Base-by-base conservation (phyloP, 1,140 invertebrate genomes). In the Ips typographus region DNA sequence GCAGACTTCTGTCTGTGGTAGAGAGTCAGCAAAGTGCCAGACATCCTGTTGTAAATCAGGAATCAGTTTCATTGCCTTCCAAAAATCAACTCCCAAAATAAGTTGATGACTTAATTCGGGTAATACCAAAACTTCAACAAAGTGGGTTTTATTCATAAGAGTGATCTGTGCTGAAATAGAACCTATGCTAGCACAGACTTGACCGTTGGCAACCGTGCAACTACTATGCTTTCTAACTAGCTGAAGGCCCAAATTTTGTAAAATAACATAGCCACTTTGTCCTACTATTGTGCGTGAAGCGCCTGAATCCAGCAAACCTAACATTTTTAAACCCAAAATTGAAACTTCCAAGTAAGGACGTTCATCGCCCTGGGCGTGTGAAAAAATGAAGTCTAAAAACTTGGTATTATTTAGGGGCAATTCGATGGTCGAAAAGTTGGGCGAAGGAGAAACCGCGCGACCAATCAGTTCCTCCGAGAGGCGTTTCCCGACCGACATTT, bases 91-190 rank as follows among this genome's bases (percentile, higher is more conserved):
- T 7, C 7, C 52, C 7, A 55, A 55, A 36, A 55, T 55, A 4
- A 55, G 36, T 76, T 60, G 78, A 75, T 2, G 73, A 61, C 5
- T 64, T 6, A 4, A 76, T 56, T 6, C 85, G 58, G 40, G 58
- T 58, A 2, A 85, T 70, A 62, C 82, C 82, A 47, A 47, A 4
- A 47, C 4, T 5, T 47, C 80, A 80, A 81, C 70, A 73, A 80
- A 2, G 74, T 74, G 40, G 72, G 71, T 40, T 70, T 71, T 4
- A 80, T 58, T 62, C 72, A 49, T 78, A 71, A 2, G 66, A 58
- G 55, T 78, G 77, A 2, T 57, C 65, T 74, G 71, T 4, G 78
- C 68, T 0, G 77, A 71, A 2, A 74, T 40, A 53, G 59, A 67
- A 72, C 74, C 75, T 1, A 66, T 8, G 39, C 69, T 74, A 70